Evolutionary conservation across 2,888 invertebrate species (phyloP).

Genomic region (Prosapia bicincta): DNA sequence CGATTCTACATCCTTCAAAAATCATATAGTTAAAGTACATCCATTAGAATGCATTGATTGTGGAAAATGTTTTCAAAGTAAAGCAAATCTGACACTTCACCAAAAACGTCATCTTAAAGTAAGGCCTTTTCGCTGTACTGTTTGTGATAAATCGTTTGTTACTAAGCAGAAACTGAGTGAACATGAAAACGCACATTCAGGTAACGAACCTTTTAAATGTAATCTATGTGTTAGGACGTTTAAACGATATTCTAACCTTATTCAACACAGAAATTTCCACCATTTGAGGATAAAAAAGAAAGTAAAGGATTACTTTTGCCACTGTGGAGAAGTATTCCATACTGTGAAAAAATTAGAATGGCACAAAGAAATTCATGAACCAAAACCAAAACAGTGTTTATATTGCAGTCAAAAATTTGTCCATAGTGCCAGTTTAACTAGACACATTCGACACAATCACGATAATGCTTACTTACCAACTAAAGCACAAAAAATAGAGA

Average conservation of each 20-base stretch:
- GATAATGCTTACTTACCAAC: slow-evolving; percentile 38
- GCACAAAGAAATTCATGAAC: slow-evolving; percentile 83
- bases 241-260: slow-evolving; percentile 77
- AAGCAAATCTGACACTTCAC: slow-evolving; percentile 65
- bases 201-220: slow-evolving; percentile 76
- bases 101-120: slow-evolving; percentile 76
- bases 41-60: slow-evolving; percentile 80
- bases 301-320: slow-evolving; percentile 68
- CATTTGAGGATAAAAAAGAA: slow-evolving; percentile 70
- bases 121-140: slow-evolving; percentile 69
- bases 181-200: slow-evolving; percentile 80
- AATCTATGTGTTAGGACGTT: slow-evolving; percentile 76
- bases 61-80: slow-evolving; percentile 71
- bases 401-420: slow-evolving; percentile 86
- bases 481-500: slow-evolving; percentile 48
- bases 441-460: slow-evolving; percentile 55
- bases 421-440: slow-evolving; percentile 75
- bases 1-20: slow-evolving; percentile 64
- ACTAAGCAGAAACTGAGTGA: slow-evolving; percentile 78
- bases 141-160: slow-evolving; percentile 78
- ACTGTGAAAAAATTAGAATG: slow-evolving; percentile 79
- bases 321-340: slow-evolving; percentile 77
- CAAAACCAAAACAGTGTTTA: slow-evolving; percentile 76
- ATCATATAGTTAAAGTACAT: slow-evolving; percentile 68
- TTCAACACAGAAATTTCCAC: slow-evolving; percentile 76